Evolutionary conservation across 1,140 invertebrate genomes (phyloP).

Genomic region (Fopius arisanus): DNA sequence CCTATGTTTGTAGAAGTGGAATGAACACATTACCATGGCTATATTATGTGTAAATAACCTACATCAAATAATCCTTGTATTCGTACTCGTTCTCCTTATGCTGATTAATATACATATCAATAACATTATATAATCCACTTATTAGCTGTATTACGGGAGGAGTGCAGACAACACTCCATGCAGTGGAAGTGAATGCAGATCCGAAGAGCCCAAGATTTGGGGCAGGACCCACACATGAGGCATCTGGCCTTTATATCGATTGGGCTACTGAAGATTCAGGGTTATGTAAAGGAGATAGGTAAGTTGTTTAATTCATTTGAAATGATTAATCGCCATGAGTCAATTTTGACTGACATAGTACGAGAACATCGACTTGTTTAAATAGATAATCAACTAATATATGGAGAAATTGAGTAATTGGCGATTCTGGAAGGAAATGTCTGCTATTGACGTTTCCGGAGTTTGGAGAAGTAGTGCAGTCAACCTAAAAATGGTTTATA

Average conservation of each 20-base stretch:
- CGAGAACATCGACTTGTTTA: too few species aligned
- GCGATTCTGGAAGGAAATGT: too few species aligned
- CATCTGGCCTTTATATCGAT: constrained; percentile 73
- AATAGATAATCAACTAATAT: too few species aligned
- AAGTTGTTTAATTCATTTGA: constrained; percentile 26
- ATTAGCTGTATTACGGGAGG: constrained; percentile 65
- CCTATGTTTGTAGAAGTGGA: too few species aligned
- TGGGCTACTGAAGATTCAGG: constrained; percentile 80
- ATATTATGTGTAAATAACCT: too few species aligned
- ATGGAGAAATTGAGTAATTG: too few species aligned
- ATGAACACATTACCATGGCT: too few species aligned
- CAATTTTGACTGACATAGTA: too few species aligned
- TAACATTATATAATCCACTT: neutral
- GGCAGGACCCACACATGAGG: constrained; percentile 66
- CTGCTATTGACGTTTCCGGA: too few species aligned
- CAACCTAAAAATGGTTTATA: too few species aligned
- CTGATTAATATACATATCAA: neutral
- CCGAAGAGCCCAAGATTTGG: constrained; percentile 73
- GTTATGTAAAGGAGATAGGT: constrained; percentile 80
- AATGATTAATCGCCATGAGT: too few species aligned
- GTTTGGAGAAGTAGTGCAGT: too few species aligned
- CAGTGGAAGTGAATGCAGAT: constrained; percentile 73
- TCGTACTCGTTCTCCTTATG: neutral
- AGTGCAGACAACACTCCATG: constrained; percentile 67
- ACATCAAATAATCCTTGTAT: neutral